Percentiles rank a stretch among this genome's conserved stretches.
phyloP scores from a whole-genome alignment of 2,888 invertebrate species.

The Poecilus cupreus region DNA sequence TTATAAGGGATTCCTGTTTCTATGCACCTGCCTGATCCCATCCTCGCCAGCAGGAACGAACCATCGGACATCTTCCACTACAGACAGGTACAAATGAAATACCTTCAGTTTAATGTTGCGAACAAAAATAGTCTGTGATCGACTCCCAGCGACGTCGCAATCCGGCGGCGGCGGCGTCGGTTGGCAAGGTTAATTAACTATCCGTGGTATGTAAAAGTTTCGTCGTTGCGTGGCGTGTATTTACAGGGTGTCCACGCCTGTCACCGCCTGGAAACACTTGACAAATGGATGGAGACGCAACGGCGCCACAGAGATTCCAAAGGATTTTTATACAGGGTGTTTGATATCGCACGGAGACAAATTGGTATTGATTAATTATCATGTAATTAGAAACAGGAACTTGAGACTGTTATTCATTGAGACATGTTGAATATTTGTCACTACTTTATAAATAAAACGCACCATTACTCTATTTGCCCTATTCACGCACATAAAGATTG shows the following conservation, averaged over 20 bases:
- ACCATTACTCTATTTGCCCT: no score
- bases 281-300: neutral
- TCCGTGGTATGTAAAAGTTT: slow-evolving; percentile 49
- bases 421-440: slow-evolving; percentile 16
- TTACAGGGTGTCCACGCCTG: slow-evolving; percentile 53
- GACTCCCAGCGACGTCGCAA: slow-evolving; percentile 17
- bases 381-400: neutral
- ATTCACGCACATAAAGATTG: no score
- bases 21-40: neutral
- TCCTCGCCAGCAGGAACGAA: neutral
- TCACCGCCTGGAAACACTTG: slow-evolving; percentile 1
- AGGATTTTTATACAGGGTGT: neutral
- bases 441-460: no score
- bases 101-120: slow-evolving; percentile 23
- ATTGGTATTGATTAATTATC: slow-evolving; percentile 37
- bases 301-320: slow-evolving; percentile 3
- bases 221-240: slow-evolving; percentile 44
- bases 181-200: slow-evolving; percentile 55
- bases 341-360: neutral
- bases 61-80: neutral
- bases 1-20: no score
- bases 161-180: neutral
- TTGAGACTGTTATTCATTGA: neutral
- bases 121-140: slow-evolving; percentile 2
- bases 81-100: slow-evolving; percentile 53